phyloP scores from a whole-genome alignment of 2,888 invertebrate species.

The Synanthedon andrenaeformis region DNA sequence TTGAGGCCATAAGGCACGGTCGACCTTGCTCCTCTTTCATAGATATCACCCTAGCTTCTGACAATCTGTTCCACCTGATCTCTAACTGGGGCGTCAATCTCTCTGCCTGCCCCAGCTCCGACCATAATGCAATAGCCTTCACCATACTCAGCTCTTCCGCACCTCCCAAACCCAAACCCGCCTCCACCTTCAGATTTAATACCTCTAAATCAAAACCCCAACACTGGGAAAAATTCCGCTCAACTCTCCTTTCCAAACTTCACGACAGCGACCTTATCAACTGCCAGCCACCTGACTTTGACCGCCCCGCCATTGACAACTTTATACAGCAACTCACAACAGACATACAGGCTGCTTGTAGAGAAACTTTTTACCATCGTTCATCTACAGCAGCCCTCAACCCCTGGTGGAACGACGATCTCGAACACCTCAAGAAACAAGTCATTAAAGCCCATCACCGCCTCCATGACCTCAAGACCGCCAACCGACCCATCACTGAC shows the following conservation, averaged over 20 bases:
- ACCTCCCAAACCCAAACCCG: not conserved
- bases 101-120: conserved; percentile 1
- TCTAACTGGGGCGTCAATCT: not conserved
- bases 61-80: not conserved
- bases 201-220: not conserved
- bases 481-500: not conserved
- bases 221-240: not conserved
- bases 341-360: not conserved
- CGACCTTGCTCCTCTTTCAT: not conserved
- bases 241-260: not conserved
- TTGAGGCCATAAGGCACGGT: not conserved
- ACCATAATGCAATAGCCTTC: conserved; percentile 7
- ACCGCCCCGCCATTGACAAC: not conserved
- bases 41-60: not conserved
- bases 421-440: not conserved
- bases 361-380: no score
- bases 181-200: not conserved
- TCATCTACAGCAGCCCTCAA: no score
- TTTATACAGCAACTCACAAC: not conserved
- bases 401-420: not conserved
- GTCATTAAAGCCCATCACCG: not conserved
- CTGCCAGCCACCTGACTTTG: not conserved
- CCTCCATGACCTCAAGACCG: not conserved
- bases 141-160: not conserved
- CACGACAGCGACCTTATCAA: not conserved